These are phyloP conservation scores for Chromobotia macracanthus DNA, from an alignment of 2,797 vertebrate genomes.

Conservation along the genomic window DNA sequence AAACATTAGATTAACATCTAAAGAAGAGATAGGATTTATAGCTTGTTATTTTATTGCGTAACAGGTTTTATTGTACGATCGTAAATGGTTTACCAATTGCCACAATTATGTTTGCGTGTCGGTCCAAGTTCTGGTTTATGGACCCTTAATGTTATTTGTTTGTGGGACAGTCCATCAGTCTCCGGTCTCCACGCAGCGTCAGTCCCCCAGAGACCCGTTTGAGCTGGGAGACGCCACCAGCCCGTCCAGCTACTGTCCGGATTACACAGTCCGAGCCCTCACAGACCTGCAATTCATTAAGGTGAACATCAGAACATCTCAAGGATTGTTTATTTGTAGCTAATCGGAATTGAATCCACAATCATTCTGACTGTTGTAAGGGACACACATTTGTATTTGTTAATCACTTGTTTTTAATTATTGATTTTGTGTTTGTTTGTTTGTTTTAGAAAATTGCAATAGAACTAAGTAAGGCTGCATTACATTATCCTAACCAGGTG, in stretches of 20 bases:
- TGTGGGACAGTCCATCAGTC: slow-evolving; percentile 86
- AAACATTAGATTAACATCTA: slow-evolving; percentile 20
- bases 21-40: slow-evolving; percentile 23
- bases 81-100: not conserved
- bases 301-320: slow-evolving; percentile 62
- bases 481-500: too few relatives aligned
- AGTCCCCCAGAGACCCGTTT: slow-evolving; percentile 75
- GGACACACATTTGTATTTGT: too few relatives aligned
- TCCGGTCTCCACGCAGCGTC: slow-evolving; percentile 79
- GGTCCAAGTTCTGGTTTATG: not conserved
- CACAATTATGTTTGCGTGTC: not conserved
- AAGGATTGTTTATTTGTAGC: too few relatives aligned
- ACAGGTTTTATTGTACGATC: not conserved
- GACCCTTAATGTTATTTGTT: not conserved
- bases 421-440: too few relatives aligned
- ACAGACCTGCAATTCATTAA: slow-evolving; percentile 91
- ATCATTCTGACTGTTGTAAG: too few relatives aligned
- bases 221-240: slow-evolving; percentile 78
- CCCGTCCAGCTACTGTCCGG: slow-evolving; percentile 85
- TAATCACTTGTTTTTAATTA: too few relatives aligned
- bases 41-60: slow-evolving; percentile 26
- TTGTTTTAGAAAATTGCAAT: too few relatives aligned
- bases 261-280: slow-evolving; percentile 92
- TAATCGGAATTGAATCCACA: too few relatives aligned
- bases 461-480: too few relatives aligned